These are phyloP conservation scores for Aurelia sp. DNA, from an alignment of 30 jellyfish, hydroid and myxozoan genomes.

Conservation along the genomic window DNA sequence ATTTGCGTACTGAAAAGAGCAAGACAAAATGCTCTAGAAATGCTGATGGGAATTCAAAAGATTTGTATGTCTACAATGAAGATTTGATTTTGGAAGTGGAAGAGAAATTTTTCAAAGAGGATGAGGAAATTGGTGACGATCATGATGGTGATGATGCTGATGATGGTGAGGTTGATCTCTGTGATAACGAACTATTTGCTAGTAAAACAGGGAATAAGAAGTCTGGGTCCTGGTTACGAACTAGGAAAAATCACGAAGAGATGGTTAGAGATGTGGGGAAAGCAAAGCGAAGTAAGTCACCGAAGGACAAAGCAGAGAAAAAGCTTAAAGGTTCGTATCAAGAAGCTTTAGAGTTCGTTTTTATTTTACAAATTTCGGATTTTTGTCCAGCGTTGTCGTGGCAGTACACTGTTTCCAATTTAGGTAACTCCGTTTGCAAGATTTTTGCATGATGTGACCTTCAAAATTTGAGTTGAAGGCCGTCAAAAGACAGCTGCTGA, in stretches of 20 bases:
- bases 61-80: slow-evolving; percentile 21
- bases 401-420: too few relatives aligned
- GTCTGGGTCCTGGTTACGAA: neutral
- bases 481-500: too few relatives aligned
- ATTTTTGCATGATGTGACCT: too few relatives aligned
- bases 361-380: too few relatives aligned
- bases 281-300: neutral
- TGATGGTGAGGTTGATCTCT: neutral
- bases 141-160: neutral
- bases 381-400: too few relatives aligned
- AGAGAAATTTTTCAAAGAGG: slow-evolving; percentile 23
- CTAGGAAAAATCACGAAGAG: neutral
- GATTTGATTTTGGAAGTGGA: slow-evolving; percentile 29
- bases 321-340: too few relatives aligned
- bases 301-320: slow-evolving; percentile 2
- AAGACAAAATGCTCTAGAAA: neutral
- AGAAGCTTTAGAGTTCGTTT: too few relatives aligned
- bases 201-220: neutral
- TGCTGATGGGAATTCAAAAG: neutral
- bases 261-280: neutral
- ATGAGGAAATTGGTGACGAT: slow-evolving; percentile 6
- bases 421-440: too few relatives aligned
- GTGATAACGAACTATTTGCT: neutral
- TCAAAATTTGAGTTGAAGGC: too few relatives aligned
- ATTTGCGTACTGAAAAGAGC: neutral